Conservation (phyloP, 1,140 invertebrate genomes). For the Colletes gigas region DNA sequence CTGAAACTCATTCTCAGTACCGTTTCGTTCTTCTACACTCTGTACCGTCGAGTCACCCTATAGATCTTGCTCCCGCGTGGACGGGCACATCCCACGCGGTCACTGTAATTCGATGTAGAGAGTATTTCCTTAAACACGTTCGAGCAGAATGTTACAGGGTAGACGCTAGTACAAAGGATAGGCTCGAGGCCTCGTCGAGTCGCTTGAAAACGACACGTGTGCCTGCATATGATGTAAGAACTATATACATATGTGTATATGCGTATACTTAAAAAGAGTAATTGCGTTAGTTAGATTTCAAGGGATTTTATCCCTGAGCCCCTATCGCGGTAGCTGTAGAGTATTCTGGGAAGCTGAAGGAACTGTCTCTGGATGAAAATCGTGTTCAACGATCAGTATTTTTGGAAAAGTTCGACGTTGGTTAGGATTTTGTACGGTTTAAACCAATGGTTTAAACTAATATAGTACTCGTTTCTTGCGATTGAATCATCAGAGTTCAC, state of each 20-base stretch:
- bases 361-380: too few species aligned
- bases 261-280: background rate
- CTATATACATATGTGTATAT: background rate
- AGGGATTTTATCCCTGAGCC: background rate
- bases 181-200: background rate
- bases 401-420: too few species aligned
- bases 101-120: background rate
- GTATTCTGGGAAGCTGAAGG: too few species aligned
- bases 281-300: conserved; percentile 8
- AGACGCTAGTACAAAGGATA: conserved; percentile 24
- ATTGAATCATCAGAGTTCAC: too few species aligned
- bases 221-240: background rate
- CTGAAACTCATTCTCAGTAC: too few species aligned
- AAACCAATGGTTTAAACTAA: too few species aligned
- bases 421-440: background rate
- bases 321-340: background rate
- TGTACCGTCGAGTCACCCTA: background rate
- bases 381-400: too few species aligned
- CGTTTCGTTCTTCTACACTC: too few species aligned
- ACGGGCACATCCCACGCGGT: too few species aligned
- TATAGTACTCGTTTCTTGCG: too few species aligned
- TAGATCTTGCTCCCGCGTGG: background rate
- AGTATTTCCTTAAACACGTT: background rate
- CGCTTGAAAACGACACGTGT: background rate
- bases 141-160: conserved; percentile 7